Percentiles rank a stretch among this genome's conserved stretches.
phyloP scores from a whole-genome alignment of 1,140 invertebrate genomes.

The Leptinotarsa undecemlineata region DNA sequence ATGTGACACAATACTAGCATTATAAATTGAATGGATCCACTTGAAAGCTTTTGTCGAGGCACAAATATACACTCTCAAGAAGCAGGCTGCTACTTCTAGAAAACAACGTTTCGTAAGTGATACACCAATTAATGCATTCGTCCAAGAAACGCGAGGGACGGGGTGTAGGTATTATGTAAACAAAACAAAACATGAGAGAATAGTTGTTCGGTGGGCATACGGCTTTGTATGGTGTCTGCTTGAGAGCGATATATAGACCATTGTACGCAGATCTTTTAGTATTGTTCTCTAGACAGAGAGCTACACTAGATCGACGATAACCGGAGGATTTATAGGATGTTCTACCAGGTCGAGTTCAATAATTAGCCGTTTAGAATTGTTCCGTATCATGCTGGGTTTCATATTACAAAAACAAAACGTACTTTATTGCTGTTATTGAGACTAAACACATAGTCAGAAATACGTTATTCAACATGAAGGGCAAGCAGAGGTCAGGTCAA shows the following conservation, averaged over 20 bases:
- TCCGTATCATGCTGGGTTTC: background rate
- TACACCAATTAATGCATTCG: slow-evolving; percentile 12
- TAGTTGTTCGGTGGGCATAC: background rate
- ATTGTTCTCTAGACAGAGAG: slow-evolving; percentile 38
- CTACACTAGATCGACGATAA: slow-evolving; percentile 39
- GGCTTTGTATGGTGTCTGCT: slow-evolving; percentile 17
- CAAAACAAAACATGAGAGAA: slow-evolving; percentile 23
- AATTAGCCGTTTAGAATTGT: slow-evolving; percentile 15
- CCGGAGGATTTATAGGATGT: slow-evolving; percentile 37
- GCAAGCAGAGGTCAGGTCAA: too few relatives aligned
- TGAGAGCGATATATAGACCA: slow-evolving; percentile 39
- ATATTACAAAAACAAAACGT: background rate
- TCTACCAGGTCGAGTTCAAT: slow-evolving; percentile 17
- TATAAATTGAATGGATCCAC: background rate
- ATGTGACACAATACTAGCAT: background rate
- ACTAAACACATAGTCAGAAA: too few relatives aligned
- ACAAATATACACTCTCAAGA: background rate
- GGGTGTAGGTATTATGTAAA: slow-evolving; percentile 21
- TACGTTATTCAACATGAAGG: too few relatives aligned
- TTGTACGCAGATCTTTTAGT: slow-evolving; percentile 38
- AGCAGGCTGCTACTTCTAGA: background rate
- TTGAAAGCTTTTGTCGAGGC: background rate
- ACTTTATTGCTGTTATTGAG: too few relatives aligned
- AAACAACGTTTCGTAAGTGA: slow-evolving; percentile 5
- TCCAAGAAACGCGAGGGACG: background rate